Evolutionary conservation across 1,140 invertebrate species (phyloP).

Genomic region (Hyposmocoma kahamanoa): DNA sequence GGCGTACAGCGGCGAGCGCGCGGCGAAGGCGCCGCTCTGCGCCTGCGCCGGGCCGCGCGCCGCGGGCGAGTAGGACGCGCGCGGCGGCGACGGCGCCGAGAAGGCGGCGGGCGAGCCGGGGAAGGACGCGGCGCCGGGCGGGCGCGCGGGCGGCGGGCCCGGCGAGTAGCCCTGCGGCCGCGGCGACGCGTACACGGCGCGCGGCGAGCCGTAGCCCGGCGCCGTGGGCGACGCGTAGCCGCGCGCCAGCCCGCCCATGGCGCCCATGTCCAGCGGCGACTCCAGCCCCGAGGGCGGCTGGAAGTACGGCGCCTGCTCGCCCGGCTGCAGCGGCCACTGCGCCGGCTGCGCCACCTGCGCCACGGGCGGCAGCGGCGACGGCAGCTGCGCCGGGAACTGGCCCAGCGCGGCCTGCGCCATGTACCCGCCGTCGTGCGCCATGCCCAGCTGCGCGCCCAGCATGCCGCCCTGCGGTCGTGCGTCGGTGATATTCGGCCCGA

Average conservation of each 20-base stretch:
- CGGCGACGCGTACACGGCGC: constrained; percentile 50
- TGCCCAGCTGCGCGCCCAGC: constrained; percentile 35
- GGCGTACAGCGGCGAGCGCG: constrained; percentile 30
- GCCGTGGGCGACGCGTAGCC: constrained; percentile 11
- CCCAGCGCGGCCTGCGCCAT: constrained; percentile 6
- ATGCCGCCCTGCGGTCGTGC: constrained; percentile 6
- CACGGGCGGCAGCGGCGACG: constrained; percentile 28
- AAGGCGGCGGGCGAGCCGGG: neutral
- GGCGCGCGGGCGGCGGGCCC: constrained; percentile 24
- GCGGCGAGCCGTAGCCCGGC: constrained; percentile 29
- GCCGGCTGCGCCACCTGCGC: too few relatives aligned
- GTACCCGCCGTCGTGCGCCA: constrained; percentile 23
- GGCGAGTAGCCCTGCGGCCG: constrained; percentile 48
- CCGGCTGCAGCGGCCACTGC: too few relatives aligned
- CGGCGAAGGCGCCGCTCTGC: constrained; percentile 13
- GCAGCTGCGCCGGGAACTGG: constrained; percentile 38
- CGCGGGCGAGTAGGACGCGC: constrained; percentile 44
- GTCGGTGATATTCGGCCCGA: too few relatives aligned
- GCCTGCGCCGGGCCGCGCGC: constrained; percentile 37
- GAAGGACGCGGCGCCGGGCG: constrained; percentile 31
- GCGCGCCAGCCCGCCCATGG: constrained; percentile 24
- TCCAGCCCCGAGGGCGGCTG: constrained; percentile 24
- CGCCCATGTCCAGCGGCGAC: constrained; percentile 35
- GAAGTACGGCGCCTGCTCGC: constrained; percentile 5
- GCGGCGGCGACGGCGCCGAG: constrained; percentile 38